Base-by-base conservation (phyloP, 2,888 invertebrate genomes). In the Caenorhabditis sp. region DNA sequence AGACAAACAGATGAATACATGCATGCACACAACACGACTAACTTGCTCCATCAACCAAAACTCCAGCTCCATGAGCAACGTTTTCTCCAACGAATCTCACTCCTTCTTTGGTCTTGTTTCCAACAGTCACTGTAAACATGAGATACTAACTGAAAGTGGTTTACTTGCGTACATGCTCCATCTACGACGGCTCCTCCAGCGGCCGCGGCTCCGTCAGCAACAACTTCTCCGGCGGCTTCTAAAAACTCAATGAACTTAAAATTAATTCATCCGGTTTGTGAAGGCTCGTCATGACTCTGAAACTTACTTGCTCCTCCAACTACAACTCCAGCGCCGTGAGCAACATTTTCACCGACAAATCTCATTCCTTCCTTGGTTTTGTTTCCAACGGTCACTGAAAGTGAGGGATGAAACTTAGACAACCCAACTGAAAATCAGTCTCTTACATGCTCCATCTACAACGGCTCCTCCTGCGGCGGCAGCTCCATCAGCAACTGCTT, bases 281-380 rank as follows among this genome's bases (percentile, higher is more conserved):
- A n/a, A n/a, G n/a, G n/a, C n/a, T n/a, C n/a, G n/a, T n/a, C n/a
- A n/a, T n/a, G n/a, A n/a, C n/a, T n/a, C n/a, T n/a, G n/a, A n/a
- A n/a, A 77, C 77, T 77, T 31, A 77, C 77, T 51, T 16, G 79
- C 79, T 80, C 72, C 79, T n/a, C 70, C 79, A 2, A 16, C 66
- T 14, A 80, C 58, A 5, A 44, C 58, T 31, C 63, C 72, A 14
- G 70, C 82, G 66, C 82, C 82, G 12, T 69, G 76, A 26, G 61
- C 73, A 22, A 73, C 73, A 24, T 73, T 73, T 10, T 76, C 76
- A 6, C 75, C 64, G 16, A 75, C 64, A 28, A 73, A 61, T 51
- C 72, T 49, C 47, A 47, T 31, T 47, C 70, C 70, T 22, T 72
- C 70, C 31, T 59, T 59, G 35, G 70, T 59, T 31, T 47, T 35